Percentiles rank a stretch among this genome's conserved stretches.
Conservation (phyloP, 2,113 vertebrate genomes). For the Cyanoderma ruficeps region DNA sequence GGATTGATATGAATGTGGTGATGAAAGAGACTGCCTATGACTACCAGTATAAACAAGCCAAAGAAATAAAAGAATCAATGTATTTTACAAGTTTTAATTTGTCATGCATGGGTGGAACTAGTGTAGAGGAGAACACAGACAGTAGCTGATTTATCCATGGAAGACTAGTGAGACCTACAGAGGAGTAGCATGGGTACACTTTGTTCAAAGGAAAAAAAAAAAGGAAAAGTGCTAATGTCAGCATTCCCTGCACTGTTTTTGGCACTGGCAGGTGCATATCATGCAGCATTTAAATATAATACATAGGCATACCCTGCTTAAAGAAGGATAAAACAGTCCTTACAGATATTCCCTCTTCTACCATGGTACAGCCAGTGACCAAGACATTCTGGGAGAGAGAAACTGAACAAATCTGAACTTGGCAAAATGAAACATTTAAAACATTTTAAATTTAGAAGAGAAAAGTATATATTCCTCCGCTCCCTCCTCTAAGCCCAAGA, state of each 20-base stretch:
- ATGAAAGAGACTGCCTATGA: not conserved
- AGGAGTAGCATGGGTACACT: not conserved
- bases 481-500: fast-evolving
- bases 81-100: not conserved
- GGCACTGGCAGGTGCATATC: not conserved
- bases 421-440: not conserved
- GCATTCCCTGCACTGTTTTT: not conserved
- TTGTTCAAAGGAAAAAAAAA: not conserved
- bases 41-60: not conserved
- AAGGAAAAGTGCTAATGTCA: not conserved
- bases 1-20: not conserved
- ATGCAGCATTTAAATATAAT: not conserved
- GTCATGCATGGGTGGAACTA: not conserved
- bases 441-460: not conserved
- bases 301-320: not conserved
- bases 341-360: not conserved
- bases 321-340: not conserved
- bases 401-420: not conserved
- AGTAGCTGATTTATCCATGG: not conserved
- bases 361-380: not conserved
- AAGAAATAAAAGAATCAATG: not conserved
- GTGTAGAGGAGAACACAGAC: not conserved
- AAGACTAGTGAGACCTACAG: not conserved
- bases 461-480: not conserved
- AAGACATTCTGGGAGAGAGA: not conserved